Base-by-base conservation (phyloP, 2,797 vertebrate genomes). In the Nannoperca obscura region DNA sequence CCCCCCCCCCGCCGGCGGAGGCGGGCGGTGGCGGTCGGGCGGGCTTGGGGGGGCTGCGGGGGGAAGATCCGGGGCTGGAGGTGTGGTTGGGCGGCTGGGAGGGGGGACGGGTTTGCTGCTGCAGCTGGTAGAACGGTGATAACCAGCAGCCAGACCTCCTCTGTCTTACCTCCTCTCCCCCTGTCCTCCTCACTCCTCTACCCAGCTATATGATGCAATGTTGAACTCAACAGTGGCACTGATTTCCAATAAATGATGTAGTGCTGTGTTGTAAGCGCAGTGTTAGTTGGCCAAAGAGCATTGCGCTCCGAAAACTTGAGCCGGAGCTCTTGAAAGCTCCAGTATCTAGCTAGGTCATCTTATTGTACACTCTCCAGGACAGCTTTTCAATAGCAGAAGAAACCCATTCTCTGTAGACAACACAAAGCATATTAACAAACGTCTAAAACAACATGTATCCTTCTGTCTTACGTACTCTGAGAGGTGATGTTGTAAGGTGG, bases 61-160 rank as follows among this genome's bases (percentile, higher is more conserved):
- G 77, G 59, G 76, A 86, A 94, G 93, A 93, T 93, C 94, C 93
- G 91, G 83, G 82, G 71, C 78, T 91, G 88, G 85, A 85, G 91
- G 91, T 76, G 75, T 81, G 78, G 85, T 87, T 87, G 54, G 85
- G 82, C 85, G 83, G 81, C 83, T 80, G 74, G 74, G 68, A 55
- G 67, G 74, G 68, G 71, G 77, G 34, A 38, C 57, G 82, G 79
- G 65, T 52, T 84, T 86, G 84, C 81, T 87, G 88, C 86, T 88
- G 82, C 86, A 91, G 88, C 92, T 91, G 92, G 93, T 83, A 81
- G 34, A 85, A 72, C 50, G 8, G 83, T 81, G 93, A 94, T 93
- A 94, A 93, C 88, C 89, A 87, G 77, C 79, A 77, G 84, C 62
- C 80, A 89, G 83, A 84, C 83, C 88, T 81, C 78, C 60, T 80